Conservation (phyloP, 2,888 invertebrate species). For the Parnassius glacialis region DNA sequence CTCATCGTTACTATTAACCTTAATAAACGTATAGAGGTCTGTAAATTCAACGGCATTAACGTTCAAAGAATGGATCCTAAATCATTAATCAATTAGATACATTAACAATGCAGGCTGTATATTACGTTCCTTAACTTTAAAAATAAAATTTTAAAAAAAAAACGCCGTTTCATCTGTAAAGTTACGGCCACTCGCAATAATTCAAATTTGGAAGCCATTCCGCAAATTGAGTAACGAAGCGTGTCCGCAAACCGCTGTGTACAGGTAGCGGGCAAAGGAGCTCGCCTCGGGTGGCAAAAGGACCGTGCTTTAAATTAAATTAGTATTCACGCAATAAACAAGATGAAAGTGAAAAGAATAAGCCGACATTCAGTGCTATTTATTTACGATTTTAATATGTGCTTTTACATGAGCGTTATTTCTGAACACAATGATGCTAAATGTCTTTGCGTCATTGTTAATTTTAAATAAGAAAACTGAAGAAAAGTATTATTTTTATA, state of each 20-base stretch:
- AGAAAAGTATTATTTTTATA: too few relatives aligned
- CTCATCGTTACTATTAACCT: too few relatives aligned
- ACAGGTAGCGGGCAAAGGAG: conserved; percentile 43
- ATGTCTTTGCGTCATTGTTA: too few relatives aligned
- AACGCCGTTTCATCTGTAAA: conserved; percentile 29
- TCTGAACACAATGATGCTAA: conserved; percentile 1
- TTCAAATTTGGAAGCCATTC: conserved; percentile 64
- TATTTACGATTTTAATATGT: conserved; percentile 22
- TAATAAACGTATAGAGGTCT: too few relatives aligned
- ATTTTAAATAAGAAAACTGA: too few relatives aligned
- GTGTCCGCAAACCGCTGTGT: conserved; percentile 41
- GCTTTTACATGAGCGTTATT: conserved; percentile 1
- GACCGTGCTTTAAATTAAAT: conserved; percentile 28
- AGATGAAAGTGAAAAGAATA: conserved; percentile 25
- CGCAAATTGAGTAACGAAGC: conserved; percentile 73
- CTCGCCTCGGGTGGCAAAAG: conserved; percentile 48
- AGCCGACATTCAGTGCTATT: conserved; percentile 23
- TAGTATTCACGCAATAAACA: conserved; percentile 23
- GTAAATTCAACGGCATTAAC: neutral
- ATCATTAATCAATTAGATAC: conserved; percentile 21
- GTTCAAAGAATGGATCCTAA: neutral
- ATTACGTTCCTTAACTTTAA: conserved; percentile 15
- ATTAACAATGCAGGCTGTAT: conserved; percentile 4
- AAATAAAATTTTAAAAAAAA: conserved; percentile 24
- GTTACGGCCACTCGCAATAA: conserved; percentile 44